Evolutionary conservation across 37 sponge, comb jelly and placozoan genomes (phyloP).

Genomic region (Cliona cf. orientalis): DNA sequence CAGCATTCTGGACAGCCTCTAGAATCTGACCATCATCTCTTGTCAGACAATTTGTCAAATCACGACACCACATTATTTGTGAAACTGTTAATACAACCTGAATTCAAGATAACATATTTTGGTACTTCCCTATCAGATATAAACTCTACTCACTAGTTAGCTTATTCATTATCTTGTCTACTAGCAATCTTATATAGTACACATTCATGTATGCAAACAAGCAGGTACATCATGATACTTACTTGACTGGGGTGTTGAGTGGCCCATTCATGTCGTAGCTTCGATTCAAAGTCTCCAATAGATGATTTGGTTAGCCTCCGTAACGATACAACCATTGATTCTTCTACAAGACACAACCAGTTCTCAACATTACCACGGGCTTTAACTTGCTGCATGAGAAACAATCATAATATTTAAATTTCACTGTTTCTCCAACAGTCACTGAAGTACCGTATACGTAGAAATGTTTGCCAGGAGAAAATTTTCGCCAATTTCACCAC

Average conservation of each 20-base stretch:
- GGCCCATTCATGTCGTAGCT: constrained; percentile 94
- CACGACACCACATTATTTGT: constrained; percentile 97
- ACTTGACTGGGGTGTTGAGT: constrained; percentile 88
- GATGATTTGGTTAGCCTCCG: constrained; percentile 88
- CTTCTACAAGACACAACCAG: constrained; percentile 95
- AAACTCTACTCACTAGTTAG: neutral
- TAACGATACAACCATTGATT: constrained; percentile 91
- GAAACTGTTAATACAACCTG: constrained; percentile 95
- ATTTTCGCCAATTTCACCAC: too few relatives aligned
- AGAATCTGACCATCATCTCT: constrained; percentile 61
- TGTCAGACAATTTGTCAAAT: constrained; percentile 85
- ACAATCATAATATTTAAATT: too few relatives aligned
- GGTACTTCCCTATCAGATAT: neutral
- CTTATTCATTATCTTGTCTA: neutral
- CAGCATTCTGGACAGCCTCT: constrained; percentile 77
- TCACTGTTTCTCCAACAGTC: too few relatives aligned
- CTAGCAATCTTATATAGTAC: neutral
- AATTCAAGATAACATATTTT: neutral
- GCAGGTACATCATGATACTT: too few relatives aligned
- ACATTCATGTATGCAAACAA: too few relatives aligned
- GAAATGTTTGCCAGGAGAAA: too few relatives aligned
- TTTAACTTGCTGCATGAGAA: constrained; percentile 75
- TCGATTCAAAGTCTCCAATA: constrained; percentile 86
- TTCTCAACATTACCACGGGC: constrained; percentile 96
- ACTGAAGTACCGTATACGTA: too few relatives aligned